These are phyloP conservation scores for Formica aserva DNA, from an alignment of 2,888 invertebrate genomes.

Conservation along the genomic window DNA sequence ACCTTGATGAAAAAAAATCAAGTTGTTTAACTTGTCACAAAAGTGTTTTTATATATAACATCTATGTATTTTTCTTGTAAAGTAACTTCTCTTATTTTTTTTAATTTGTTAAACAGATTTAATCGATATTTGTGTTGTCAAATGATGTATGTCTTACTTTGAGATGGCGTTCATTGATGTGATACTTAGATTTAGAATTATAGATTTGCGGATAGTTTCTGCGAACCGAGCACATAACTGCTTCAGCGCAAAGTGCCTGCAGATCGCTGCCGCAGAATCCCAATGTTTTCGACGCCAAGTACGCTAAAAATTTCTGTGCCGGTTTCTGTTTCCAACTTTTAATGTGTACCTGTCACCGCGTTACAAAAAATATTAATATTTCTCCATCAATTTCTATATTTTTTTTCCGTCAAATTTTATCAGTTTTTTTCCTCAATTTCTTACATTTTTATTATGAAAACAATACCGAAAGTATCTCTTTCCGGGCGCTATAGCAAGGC, in stretches of 20 bases:
- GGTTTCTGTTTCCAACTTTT: slow-evolving; percentile 86
- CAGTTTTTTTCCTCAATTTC: not conserved
- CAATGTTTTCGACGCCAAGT: slow-evolving; percentile 88
- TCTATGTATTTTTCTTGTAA: not conserved
- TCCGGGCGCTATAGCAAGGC: slow-evolving; percentile 91
- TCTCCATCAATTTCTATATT: not conserved
- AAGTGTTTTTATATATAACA: not conserved
- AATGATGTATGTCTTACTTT: slow-evolving; percentile 73
- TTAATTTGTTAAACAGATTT: not conserved
- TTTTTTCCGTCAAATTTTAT: not conserved
- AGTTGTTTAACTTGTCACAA: not conserved
- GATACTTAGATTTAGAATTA: slow-evolving; percentile 87
- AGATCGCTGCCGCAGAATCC: slow-evolving; percentile 89
- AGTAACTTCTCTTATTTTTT: not conserved
- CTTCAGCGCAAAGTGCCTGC: slow-evolving; percentile 89
- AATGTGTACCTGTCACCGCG: slow-evolving; percentile 85
- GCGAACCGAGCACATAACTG: slow-evolving; percentile 88
- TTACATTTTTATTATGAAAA: not conserved
- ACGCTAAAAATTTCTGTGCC: slow-evolving; percentile 86
- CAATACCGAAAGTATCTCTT: slow-evolving; percentile 91
- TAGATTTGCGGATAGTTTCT: slow-evolving; percentile 89
- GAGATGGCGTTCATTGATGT: slow-evolving; percentile 89
- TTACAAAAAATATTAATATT: not conserved
- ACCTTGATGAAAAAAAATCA: slow-evolving; percentile 81
- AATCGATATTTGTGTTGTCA: slow-evolving; percentile 9